Evolutionary conservation across 2,888 invertebrate species (phyloP), one percentile per base, ranked within the genome.

Genomic region (Thalpophila matura): DNA sequence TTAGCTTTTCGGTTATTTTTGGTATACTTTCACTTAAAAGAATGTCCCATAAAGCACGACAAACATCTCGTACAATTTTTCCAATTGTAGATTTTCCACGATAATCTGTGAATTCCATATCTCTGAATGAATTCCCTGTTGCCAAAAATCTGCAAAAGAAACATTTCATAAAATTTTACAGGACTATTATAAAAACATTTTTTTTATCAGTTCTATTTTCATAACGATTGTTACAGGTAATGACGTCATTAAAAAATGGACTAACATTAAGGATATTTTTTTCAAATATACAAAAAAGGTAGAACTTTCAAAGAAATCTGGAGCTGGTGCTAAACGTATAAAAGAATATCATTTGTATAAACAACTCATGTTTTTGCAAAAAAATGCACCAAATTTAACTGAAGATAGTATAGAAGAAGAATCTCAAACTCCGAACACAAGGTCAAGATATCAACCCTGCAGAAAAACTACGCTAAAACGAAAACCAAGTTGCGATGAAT

Each of bases 281-380:
- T 1, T 29, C 7, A 20, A 46, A 46, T 31, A 46, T 16, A 2
- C 18, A 26, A 46, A 46, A 46, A 46, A 46, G 29, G 18, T 27
- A 46, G 29, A 46, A 27, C 29, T 29, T 10, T 27, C 46, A 27
- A 46, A 46, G 18, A 27, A 31, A 46, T 46, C 46, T 20, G 46
- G 29, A 46, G 46, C 31, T 46, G 29, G 3, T 29, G 46, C 46
- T 27, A 31, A 27, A 1, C 29, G 20, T 2, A 12, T 18, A 2
- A 46, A 29, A 46, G 31, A 29, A 46, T 29, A 46, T 1, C 29
- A 46, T 20, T 29, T 46, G 42, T 24, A 4, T 20, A 42, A 42
- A 43, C 42, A 26, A 20, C 14, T 43, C 0, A 7, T 26, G 42
- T 43, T 43, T 26, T 42, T 42, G 40, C 18, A 40, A 40, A 18